A percentile compares a stretch with the other conserved stretches of the same genome.
These are phyloP conservation scores for Neoscelio sp. DNA, from an alignment of 2,888 invertebrate genomes.

Conservation along the genomic window DNA sequence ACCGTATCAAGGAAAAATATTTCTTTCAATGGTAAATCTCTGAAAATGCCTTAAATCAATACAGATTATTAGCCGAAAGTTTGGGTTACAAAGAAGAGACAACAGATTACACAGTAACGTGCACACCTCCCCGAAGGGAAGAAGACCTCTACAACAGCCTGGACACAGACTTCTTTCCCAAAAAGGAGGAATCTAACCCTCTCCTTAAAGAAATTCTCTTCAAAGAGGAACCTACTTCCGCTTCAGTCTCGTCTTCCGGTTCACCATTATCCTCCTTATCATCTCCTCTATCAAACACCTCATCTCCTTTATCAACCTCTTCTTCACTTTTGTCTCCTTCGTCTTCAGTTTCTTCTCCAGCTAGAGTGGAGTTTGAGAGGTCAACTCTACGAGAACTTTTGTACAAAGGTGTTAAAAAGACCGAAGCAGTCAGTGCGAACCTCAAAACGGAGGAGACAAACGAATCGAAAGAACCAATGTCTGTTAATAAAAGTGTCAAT, in stretches of 20 bases:
- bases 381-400: slow-evolving; percentile 79
- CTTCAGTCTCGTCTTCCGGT: slow-evolving; percentile 44
- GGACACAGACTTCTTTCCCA: slow-evolving; percentile 80
- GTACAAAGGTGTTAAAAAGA: slow-evolving; percentile 72
- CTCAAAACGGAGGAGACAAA: slow-evolving; percentile 44
- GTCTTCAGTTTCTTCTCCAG: slow-evolving; percentile 62
- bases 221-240: slow-evolving; percentile 78
- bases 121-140: slow-evolving; percentile 81
- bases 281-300: slow-evolving; percentile 15
- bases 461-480: background rate
- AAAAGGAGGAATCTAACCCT: slow-evolving; percentile 75
- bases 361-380: slow-evolving; percentile 84
- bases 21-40: too few relatives aligned
- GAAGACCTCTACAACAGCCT: slow-evolving; percentile 82
- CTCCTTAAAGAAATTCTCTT: slow-evolving; percentile 81
- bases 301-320: slow-evolving; percentile 68
- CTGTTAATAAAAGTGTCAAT: slow-evolving; percentile 18
- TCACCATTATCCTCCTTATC: slow-evolving; percentile 38
- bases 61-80: slow-evolving; percentile 81
- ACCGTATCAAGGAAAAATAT: too few relatives aligned
- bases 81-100: slow-evolving; percentile 81
- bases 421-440: slow-evolving; percentile 30
- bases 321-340: slow-evolving; percentile 32
- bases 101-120: slow-evolving; percentile 82
- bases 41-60: slow-evolving; percentile 27